Percentiles rank a stretch among this genome's conserved stretches.
phyloP scores from a whole-genome alignment of 2,888 invertebrate species.

The Coecobrya sp. region DNA sequence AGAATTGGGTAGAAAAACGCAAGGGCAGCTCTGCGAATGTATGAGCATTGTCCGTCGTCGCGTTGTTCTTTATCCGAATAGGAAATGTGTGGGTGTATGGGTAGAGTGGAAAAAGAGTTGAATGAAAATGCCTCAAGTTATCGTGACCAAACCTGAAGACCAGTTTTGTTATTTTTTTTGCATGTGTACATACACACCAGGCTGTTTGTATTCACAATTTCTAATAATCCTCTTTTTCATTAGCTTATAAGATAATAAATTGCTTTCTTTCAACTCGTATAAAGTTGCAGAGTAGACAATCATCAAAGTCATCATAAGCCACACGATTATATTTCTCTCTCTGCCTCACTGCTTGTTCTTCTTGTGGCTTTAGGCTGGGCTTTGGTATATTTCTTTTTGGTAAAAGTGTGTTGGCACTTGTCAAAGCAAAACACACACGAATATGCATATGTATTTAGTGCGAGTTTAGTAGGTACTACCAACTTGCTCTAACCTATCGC shows the following conservation, averaged over 20 bases:
- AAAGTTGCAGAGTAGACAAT: slow-evolving; percentile 45
- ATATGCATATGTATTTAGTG: slow-evolving; percentile 46
- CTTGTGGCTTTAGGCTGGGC: slow-evolving; percentile 71
- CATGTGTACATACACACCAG: slow-evolving; percentile 52
- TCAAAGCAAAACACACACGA: slow-evolving; percentile 69
- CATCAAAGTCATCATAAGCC: slow-evolving; percentile 54
- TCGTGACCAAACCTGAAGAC: slow-evolving; percentile 79
- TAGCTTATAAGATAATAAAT: slow-evolving; percentile 61
- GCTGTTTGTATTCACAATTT: slow-evolving; percentile 59
- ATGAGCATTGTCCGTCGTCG: slow-evolving; percentile 43
- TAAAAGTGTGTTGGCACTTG: slow-evolving; percentile 81
- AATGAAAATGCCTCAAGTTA: slow-evolving; percentile 79
- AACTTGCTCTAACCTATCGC: neutral
- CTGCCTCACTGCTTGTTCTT: neutral
- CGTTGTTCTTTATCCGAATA: slow-evolving; percentile 75
- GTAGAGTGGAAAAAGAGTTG: slow-evolving; percentile 53
- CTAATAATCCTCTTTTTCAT: slow-evolving; percentile 77
- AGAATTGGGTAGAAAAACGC: slow-evolving; percentile 56
- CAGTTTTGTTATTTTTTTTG: slow-evolving; percentile 75
- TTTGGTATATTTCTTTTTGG: slow-evolving; percentile 56
- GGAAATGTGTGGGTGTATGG: slow-evolving; percentile 80
- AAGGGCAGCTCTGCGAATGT: slow-evolving; percentile 57
- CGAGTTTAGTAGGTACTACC: slow-evolving; percentile 44
- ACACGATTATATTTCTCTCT: slow-evolving; percentile 36
- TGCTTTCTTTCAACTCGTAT: slow-evolving; percentile 64